These are phyloP conservation scores for Agriopis leucophaearia DNA, from an alignment of 2,888 invertebrate species.

Conservation along the genomic window DNA sequence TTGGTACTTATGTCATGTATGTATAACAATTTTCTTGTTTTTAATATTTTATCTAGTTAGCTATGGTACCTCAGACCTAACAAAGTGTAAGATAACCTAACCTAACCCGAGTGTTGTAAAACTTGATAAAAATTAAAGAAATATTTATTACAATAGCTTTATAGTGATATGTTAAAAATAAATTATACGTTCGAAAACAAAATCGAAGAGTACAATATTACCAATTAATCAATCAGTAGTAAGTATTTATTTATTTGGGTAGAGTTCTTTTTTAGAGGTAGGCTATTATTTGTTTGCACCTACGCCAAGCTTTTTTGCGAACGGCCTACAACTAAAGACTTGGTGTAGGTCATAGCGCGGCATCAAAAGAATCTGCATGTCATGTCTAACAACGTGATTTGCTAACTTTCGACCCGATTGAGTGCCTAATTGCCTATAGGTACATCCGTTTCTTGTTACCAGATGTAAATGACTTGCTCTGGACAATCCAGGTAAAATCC, in stretches of 20 bases:
- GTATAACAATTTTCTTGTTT: too few species aligned
- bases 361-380: neutral
- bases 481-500: neutral
- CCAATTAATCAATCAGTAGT: neutral
- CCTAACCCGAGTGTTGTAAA: neutral
- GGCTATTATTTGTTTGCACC: neutral
- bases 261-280: too few species aligned
- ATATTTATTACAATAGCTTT: neutral
- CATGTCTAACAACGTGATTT: neutral
- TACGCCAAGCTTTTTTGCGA: neutral
- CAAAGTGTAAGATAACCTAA: neutral
- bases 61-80: neutral
- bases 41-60: neutral
- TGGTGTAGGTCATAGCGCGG: constrained; percentile 12
- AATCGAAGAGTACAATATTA: neutral
- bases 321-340: neutral
- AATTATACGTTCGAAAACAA: neutral
- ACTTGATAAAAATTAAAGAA: constrained; percentile 1
- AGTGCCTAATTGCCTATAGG: too few species aligned
- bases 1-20: too few species aligned
- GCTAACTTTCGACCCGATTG: constrained; percentile 6
- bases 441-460: constrained; percentile 7
- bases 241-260: too few species aligned
- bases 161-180: neutral
- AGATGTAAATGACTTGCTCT: neutral